Evolutionary conservation across 2,113 vertebrate genomes (phyloP), one percentile per base, ranked within the genome.

Genomic region (Trichechus manatus): DNA sequence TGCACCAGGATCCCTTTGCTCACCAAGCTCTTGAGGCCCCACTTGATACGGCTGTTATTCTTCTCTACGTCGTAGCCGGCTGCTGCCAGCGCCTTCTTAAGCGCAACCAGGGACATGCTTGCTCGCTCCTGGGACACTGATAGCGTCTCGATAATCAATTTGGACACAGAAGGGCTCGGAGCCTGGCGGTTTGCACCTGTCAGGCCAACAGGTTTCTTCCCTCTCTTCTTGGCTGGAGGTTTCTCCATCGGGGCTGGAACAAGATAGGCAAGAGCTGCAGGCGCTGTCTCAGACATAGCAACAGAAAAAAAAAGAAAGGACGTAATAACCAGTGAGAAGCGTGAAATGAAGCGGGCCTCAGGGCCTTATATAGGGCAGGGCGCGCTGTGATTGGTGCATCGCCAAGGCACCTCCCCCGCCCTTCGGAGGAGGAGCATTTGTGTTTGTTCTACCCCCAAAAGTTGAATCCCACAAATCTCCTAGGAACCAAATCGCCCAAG

Each of bases 61-160:
- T 97, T 99, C 29, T 88, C 97, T 66, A 99, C 98, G 5, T 99
- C 97, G 31, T 99, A 99, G 56, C 99, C 99, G 1, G 96, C 75
- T 0, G 97, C 98, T 0, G 98, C 96, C 59, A 98, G 33, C 0
- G 94, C 95, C 88, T 99, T 99, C 97, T 99, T 99, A 15, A 99
- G 95, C 0, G 98, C 98, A 1, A 95, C 93, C 9, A 99, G 44
- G 0, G 97, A 96, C 96, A 98, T 99, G 85, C 99, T 99, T 0
- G 47, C 66, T 14, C 98, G 97, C 2, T 97, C 93, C 3, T 97
- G 95, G 2, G 98, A 98, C 0, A 61, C 89, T 0, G 98, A 75
- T 9, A 98, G 79, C 0, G 97, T 97, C 42, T 98, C 98, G 0
- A 98, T 97, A 13, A 99, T 99, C 81, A 98, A 93, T 91, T 98